Conservation (phyloP, 2,113 vertebrate species). For the Deroptyus accipitrinus region DNA sequence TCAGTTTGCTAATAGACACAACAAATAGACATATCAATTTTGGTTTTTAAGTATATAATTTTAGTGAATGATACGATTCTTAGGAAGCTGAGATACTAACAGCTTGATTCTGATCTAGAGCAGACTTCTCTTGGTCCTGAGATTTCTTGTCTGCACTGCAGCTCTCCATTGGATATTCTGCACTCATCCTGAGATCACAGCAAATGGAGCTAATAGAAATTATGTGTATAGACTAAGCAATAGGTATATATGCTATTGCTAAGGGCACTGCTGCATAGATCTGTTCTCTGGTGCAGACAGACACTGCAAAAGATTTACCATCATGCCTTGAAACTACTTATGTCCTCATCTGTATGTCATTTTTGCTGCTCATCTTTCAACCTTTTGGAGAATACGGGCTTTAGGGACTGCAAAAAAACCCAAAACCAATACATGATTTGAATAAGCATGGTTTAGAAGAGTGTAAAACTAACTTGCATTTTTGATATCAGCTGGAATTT, state of each 20-base stretch:
- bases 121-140: not conserved
- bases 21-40: not conserved
- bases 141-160: not conserved
- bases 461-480: not conserved
- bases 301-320: not conserved
- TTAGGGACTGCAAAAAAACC: not conserved
- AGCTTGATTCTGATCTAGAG: not conserved
- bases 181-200: not conserved
- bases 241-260: not conserved
- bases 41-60: not conserved
- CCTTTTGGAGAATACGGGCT: not conserved
- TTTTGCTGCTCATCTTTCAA: not conserved
- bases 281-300: not conserved
- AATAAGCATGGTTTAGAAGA: not conserved
- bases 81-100: not conserved
- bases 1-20: constrained; percentile 2
- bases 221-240: not conserved
- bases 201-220: not conserved
- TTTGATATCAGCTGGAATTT: not conserved
- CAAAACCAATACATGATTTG: not conserved
- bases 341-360: fast-evolving
- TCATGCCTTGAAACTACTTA: not conserved
- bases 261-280: not conserved
- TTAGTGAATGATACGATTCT: not conserved
- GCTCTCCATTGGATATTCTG: not conserved